Evolutionary conservation across 1,140 invertebrate species (phyloP).

Genomic region (Temnothorax longispinosus): DNA sequence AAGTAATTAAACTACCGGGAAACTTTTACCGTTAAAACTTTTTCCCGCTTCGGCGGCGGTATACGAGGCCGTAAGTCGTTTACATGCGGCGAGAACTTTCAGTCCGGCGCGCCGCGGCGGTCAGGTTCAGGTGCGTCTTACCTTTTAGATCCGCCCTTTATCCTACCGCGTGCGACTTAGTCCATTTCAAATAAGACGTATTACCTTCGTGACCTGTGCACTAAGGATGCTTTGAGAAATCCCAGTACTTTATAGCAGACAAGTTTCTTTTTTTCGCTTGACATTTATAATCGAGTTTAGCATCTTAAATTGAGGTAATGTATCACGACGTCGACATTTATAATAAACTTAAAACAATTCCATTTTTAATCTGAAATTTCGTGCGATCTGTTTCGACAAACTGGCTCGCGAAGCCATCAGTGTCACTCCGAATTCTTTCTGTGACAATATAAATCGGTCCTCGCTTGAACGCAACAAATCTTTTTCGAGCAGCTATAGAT

Average conservation of each 20-base stretch:
- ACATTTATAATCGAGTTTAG: background rate
- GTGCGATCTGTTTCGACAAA: background rate
- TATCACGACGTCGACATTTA: background rate
- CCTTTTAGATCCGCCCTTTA: conserved; percentile 21
- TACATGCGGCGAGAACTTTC: conserved; percentile 74
- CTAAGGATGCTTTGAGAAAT: background rate
- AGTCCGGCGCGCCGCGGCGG: conserved; percentile 54
- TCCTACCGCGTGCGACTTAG: background rate
- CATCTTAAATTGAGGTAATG: background rate
- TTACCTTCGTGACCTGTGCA: conserved; percentile 5
- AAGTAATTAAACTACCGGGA: conserved; percentile 85
- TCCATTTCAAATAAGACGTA: conserved; percentile 22
- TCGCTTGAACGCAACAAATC: background rate
- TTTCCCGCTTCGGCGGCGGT: conserved; percentile 31
- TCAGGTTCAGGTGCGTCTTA: conserved; percentile 63
- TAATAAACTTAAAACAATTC: background rate
- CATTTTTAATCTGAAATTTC: background rate
- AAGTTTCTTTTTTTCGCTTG: no score
- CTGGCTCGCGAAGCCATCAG: no score
- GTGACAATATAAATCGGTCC: conserved; percentile 19
- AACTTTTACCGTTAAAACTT: conserved; percentile 85
- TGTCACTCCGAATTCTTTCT: background rate
- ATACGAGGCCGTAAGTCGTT: conserved; percentile 71
- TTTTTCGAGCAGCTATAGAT: conserved; percentile 57
- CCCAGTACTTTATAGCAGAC: background rate